phyloP scores from a whole-genome alignment of 2,113 vertebrate genomes.

The Microcebus ravelobensis region DNA sequence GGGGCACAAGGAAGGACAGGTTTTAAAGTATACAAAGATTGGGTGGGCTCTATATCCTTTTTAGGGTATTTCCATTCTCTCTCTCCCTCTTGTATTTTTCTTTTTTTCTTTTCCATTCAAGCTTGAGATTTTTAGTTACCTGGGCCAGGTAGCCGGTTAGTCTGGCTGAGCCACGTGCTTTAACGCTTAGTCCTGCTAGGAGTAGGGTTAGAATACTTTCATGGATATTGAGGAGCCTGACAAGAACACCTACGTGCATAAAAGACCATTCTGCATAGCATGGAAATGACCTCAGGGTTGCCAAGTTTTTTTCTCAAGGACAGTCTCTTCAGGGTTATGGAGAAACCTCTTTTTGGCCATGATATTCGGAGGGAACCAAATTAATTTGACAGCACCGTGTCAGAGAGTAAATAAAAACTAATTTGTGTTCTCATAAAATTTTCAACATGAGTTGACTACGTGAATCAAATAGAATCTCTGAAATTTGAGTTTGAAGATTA shows the following conservation, averaged over 20 bases:
- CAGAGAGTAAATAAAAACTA: background rate
- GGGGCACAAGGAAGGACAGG: background rate
- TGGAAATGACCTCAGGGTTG: background rate
- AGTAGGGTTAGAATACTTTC: background rate
- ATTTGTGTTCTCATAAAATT: background rate
- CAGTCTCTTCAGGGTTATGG: background rate
- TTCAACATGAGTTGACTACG: background rate
- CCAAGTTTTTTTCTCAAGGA: background rate
- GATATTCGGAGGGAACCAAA: background rate
- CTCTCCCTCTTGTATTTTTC: background rate
- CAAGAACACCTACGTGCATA: background rate
- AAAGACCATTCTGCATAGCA: background rate
- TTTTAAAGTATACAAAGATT: background rate
- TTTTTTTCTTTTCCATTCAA: background rate
- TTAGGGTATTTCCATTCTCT: background rate
- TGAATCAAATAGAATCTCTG: conserved; percentile 6
- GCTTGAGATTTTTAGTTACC: background rate
- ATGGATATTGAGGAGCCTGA: background rate
- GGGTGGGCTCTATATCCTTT: background rate
- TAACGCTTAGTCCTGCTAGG: background rate
- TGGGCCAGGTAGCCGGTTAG: background rate
- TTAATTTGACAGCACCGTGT: background rate
- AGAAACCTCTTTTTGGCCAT: background rate
- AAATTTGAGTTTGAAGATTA: conserved; percentile 23
- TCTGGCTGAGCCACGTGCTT: background rate